phyloP scores from a whole-genome alignment of 2,113 vertebrate genomes.

The Pan paniscus region DNA sequence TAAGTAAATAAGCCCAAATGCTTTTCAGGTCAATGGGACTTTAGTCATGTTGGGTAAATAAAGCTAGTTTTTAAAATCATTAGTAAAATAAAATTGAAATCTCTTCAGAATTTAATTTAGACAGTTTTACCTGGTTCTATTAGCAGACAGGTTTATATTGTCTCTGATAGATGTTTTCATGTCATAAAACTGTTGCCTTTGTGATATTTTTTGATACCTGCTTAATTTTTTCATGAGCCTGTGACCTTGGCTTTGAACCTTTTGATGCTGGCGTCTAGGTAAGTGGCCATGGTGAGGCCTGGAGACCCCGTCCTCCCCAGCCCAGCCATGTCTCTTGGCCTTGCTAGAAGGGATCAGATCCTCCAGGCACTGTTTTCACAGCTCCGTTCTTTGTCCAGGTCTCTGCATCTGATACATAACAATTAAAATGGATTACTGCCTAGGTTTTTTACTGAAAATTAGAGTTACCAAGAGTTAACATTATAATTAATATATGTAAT shows the following conservation, averaged over 20 bases:
- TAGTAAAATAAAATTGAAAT: background rate
- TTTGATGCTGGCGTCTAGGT: background rate
- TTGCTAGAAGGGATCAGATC: background rate
- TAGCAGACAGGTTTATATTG: background rate
- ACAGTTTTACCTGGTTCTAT: background rate
- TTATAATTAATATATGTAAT: background rate
- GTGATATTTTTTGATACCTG: background rate
- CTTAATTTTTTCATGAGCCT: background rate
- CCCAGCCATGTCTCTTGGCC: background rate
- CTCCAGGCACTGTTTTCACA: background rate
- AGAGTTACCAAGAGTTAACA: background rate
- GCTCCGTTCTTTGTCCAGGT: background rate
- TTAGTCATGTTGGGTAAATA: background rate
- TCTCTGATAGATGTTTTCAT: background rate
- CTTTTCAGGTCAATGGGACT: background rate
- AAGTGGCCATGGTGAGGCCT: background rate
- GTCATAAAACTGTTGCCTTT: background rate
- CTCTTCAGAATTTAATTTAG: background rate
- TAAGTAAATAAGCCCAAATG: background rate
- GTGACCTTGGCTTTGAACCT: background rate
- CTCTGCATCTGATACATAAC: background rate
- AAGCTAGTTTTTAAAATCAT: background rate
- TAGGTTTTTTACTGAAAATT: background rate
- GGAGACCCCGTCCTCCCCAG: background rate
- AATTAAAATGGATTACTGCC: background rate